Percentiles rank a stretch among this genome's conserved stretches.
These are phyloP conservation scores for Barbus barbus DNA, from an alignment of 2,113 vertebrate genomes.

Conservation along the genomic window DNA sequence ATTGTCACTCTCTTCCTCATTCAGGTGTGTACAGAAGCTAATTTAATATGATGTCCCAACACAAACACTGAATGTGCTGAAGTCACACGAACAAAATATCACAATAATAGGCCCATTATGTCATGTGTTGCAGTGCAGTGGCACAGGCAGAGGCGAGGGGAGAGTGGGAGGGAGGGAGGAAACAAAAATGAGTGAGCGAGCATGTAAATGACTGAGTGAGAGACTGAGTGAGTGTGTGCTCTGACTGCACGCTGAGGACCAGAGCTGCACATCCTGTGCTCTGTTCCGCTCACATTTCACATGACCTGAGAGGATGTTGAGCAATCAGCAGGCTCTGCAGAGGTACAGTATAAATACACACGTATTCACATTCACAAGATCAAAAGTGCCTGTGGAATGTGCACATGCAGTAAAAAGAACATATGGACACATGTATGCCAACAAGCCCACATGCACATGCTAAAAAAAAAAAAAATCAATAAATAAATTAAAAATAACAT, in stretches of 20 bases:
- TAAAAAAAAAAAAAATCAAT: not conserved
- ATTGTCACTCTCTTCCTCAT: not conserved
- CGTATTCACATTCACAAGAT: not conserved
- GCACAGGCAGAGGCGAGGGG: not conserved
- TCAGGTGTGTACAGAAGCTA: not conserved
- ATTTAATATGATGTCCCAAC: not conserved
- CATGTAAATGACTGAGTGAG: not conserved
- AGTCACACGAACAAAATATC: slow-evolving; percentile 34
- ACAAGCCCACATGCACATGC: not conserved
- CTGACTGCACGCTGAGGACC: slow-evolving; percentile 19
- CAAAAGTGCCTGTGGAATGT: slow-evolving; percentile 6
- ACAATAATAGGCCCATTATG: slow-evolving; percentile 43
- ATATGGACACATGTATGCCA: not conserved
- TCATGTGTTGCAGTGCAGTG: slow-evolving; percentile 20
- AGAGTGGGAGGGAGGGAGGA: not conserved
- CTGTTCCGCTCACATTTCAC: slow-evolving; percentile 56
- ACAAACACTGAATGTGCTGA: not conserved
- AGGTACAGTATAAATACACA: slow-evolving; percentile 41
- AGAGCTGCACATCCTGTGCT: slow-evolving; percentile 55
- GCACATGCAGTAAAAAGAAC: not conserved
- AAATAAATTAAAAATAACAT: slow-evolving; percentile 22
- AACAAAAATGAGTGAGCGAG: not conserved
- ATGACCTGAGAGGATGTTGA: slow-evolving; percentile 59
- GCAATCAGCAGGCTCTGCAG: slow-evolving; percentile 46
- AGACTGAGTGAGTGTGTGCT: slow-evolving; percentile 22